Evolutionary conservation across 1,140 invertebrate genomes (phyloP).

Genomic region (Arctopsyche grandis): DNA sequence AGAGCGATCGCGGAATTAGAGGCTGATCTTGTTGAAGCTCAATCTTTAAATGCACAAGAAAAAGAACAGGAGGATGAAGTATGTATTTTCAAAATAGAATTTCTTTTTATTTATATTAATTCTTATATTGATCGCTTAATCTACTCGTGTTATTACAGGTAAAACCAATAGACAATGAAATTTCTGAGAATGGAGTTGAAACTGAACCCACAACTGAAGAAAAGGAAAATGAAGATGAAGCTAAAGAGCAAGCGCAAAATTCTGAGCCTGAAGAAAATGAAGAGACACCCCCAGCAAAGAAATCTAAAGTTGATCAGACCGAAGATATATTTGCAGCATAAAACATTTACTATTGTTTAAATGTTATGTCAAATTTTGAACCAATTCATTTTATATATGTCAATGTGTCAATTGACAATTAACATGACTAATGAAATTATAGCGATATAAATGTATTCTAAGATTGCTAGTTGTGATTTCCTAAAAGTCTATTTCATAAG

Average conservation of each 20-base stretch:
- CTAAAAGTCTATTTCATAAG: no score
- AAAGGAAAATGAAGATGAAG: constrained; percentile 11
- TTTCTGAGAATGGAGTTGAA: constrained; percentile 23
- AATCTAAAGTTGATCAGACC: constrained; percentile 14
- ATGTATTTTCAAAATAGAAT: not conserved
- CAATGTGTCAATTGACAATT: no score
- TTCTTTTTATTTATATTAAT: not conserved
- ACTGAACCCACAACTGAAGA: constrained; percentile 6
- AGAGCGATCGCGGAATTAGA: constrained; percentile 66
- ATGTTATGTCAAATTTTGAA: not conserved
- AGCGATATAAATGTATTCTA: no score
- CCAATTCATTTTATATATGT: not conserved
- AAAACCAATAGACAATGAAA: constrained; percentile 13
- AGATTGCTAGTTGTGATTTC: no score
- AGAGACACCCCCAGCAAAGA: constrained; percentile 24
- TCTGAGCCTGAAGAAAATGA: constrained; percentile 35
- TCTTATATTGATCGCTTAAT: not conserved
- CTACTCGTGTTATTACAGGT: not conserved
- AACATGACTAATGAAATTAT: no score
- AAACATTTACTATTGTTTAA: no score
- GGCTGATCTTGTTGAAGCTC: constrained; percentile 52
- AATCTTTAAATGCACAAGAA: constrained; percentile 29
- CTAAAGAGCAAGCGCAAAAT: not conserved
- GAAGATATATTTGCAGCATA: constrained; percentile 52
- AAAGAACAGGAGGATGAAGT: constrained; percentile 6